Base-by-base conservation (phyloP, 2,113 vertebrate species). In the Lampris incognitus region DNA sequence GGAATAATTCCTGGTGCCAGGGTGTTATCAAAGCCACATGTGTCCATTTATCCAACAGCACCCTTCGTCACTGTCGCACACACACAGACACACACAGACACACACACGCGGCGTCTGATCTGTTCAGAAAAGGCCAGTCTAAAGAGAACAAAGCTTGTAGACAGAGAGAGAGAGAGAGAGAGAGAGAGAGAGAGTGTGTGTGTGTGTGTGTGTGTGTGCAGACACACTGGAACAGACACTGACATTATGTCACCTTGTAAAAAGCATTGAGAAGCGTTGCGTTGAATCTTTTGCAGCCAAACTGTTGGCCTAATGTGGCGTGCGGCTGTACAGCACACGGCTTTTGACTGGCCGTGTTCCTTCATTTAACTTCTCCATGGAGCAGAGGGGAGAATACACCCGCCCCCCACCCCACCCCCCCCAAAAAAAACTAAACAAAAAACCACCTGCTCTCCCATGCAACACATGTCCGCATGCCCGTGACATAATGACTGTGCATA, bases 1-100 rank as follows among this genome's bases (percentile, higher is more conserved):
- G 38, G 46, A 84, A 73, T 73, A 46, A 85, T 80, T 85, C 57
- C 36, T 64, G 41, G 44, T 79, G 77, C 69, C 64, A 59, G 49
- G 60, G 44, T 65, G 58, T 80, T 83, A 85, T 80, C 77, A 85
- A 85, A 83, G 69, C 74, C 86, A 87, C 70, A 83, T 87, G 82
- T 85, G 72, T 82, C 66, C 42, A 70, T 74, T 13, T 52, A 58
- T 42, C 57, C n/a, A 59, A 37, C 68, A 68, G 64, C 41, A 13
- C 66, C 69, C 52, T 75, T 52, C 39, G 56, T 58, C 72, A 48
- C 65, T 69, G 72, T 63, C 60, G 56, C 52, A 68, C 9, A 11
- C 65, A 55, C 9, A 11, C 72, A 13, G 24, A 56, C 46, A 49
- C 50, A 50, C 6, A 75, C 41, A 67, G 24, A 24, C 24, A 24